phyloP scores from a whole-genome alignment of 64 coral and sea anemone species.

The Pocillopora damicornis region DNA sequence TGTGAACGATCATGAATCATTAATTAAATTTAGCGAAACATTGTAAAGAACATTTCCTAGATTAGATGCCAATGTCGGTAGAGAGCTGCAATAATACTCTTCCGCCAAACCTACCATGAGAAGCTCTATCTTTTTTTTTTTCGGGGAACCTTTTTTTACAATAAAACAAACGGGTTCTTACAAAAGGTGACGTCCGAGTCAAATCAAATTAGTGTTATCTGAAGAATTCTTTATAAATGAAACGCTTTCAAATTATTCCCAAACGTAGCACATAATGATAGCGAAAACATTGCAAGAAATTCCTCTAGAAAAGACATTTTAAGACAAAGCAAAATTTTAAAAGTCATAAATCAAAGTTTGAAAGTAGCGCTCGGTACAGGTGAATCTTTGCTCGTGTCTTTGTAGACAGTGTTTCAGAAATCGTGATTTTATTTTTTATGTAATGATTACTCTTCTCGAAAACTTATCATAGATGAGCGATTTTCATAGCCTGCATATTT shows the following conservation, averaged over 20 bases:
- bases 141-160: neutral
- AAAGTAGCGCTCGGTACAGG: neutral
- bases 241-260: conserved; percentile 20
- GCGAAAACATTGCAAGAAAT: neutral
- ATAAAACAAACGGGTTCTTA: neutral
- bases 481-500: neutral
- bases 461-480: neutral
- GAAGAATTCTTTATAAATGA: conserved; percentile 39
- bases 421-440: neutral
- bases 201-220: conserved; percentile 50
- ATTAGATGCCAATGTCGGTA: conserved; percentile 19
- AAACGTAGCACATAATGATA: conserved; percentile 11
- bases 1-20: conserved; percentile 41
- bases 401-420: neutral
- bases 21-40: conserved; percentile 45
- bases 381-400: neutral
- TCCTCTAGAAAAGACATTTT: neutral
- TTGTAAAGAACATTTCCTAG: neutral
- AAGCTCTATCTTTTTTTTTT: too few species aligned
- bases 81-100: neutral
- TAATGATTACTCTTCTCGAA: neutral
- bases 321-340: neutral
- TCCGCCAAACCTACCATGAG: too few species aligned
- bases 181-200: conserved; percentile 4
- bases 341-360: conserved; percentile 1